phyloP scores from a whole-genome alignment of 37 sponge, comb jelly and placozoan genomes.

The Beroe forskalii region DNA sequence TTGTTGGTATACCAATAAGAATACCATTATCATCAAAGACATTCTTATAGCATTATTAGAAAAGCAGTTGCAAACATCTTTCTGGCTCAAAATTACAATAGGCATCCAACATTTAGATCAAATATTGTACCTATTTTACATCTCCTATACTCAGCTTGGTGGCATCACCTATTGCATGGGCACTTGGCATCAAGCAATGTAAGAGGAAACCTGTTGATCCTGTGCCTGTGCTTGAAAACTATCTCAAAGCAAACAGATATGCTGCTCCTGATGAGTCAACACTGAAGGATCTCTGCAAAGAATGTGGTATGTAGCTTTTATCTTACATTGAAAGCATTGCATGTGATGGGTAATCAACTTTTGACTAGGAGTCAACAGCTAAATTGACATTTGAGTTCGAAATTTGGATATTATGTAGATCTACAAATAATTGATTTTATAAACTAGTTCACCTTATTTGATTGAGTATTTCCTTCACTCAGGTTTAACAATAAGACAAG shows the following conservation, averaged over 20 bases:
- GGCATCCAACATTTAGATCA: background rate
- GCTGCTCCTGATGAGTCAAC: background rate
- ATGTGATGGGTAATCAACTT: no score
- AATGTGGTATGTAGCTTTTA: background rate
- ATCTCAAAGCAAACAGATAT: background rate
- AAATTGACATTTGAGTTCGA: no score
- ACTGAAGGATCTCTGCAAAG: background rate
- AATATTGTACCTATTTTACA: background rate
- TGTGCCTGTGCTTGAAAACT: conserved; percentile 6
- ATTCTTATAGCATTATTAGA: background rate
- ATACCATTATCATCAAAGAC: background rate
- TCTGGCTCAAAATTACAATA: no score
- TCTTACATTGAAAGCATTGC: no score
- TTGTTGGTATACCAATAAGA: no score
- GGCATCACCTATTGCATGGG: conserved; percentile 8
- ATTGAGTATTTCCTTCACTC: no score
- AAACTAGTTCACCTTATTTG: no score
- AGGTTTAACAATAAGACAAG: background rate
- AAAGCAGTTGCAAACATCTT: no score
- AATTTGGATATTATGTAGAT: no score
- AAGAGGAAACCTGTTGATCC: background rate
- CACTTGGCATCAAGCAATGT: conserved; percentile 17
- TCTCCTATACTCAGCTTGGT: background rate
- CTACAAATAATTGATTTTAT: no score
- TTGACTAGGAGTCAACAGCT: no score